Evolutionary conservation across 2,797 vertebrate species (phyloP).

Genomic region (Xiphorhynchus erythropygius): DNA sequence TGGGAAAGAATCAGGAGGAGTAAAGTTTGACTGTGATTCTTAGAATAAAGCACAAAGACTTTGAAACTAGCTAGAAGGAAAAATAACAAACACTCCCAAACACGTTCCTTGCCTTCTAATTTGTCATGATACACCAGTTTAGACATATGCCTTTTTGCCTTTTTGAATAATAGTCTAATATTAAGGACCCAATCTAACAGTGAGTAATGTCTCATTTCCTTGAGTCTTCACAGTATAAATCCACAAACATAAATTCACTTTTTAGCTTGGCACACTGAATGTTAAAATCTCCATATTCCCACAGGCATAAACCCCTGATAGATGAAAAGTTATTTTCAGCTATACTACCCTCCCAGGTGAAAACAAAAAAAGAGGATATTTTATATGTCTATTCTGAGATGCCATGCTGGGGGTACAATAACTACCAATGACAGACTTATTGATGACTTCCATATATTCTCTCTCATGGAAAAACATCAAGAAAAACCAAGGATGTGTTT

Average conservation of each 20-base stretch:
- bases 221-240: neutral
- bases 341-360: neutral
- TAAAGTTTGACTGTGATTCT: neutral
- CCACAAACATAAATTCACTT: neutral
- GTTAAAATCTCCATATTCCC: neutral
- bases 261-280: neutral
- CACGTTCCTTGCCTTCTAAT: neutral
- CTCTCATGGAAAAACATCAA: neutral
- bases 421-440: neutral
- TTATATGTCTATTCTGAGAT: neutral
- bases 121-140: neutral
- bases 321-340: neutral
- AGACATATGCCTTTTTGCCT: neutral
- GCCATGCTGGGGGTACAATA: neutral
- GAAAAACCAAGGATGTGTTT: neutral
- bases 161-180: constrained; percentile 4
- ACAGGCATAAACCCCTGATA: neutral
- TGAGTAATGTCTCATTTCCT: constrained; percentile 20
- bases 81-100: neutral
- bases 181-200: neutral
- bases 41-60: neutral
- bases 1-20: neutral
- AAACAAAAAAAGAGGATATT: neutral
- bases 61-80: neutral
- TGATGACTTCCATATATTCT: neutral